Conservation (phyloP, 1,140 invertebrate genomes). For the Akabosia matsudoensis region DNA sequence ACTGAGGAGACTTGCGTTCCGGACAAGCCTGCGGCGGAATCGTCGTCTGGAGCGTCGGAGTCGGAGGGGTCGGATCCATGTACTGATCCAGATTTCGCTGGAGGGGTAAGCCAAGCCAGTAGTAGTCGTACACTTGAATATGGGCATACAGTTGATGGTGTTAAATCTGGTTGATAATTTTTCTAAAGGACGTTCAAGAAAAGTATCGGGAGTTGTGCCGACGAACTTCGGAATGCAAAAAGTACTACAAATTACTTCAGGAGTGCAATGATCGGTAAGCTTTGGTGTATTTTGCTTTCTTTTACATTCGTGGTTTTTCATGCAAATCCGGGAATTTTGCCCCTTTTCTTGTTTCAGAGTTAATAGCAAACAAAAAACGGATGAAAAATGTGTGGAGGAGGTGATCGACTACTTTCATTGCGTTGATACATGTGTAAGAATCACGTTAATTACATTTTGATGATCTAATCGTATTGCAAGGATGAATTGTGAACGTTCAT, state of each 20-base stretch:
- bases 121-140: neutral
- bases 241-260: slow-evolving; percentile 46
- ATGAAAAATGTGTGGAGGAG: slow-evolving; percentile 54
- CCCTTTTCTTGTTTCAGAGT: slow-evolving; percentile 41
- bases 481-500: neutral
- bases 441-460: neutral
- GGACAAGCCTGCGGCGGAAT: too few relatives aligned
- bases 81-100: neutral
- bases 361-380: slow-evolving; percentile 48
- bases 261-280: slow-evolving; percentile 50
- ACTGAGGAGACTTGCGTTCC: too few relatives aligned
- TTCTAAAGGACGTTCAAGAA: slow-evolving; percentile 5
- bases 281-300: neutral
- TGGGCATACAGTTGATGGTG: neutral
- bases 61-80: neutral
- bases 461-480: too few relatives aligned
- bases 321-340: neutral
- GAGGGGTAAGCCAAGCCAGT: neutral
- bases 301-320: neutral
- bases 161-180: too few relatives aligned
- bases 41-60: too few relatives aligned
- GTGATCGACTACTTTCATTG: slow-evolving; percentile 54
- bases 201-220: slow-evolving; percentile 10
- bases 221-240: neutral
- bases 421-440: slow-evolving; percentile 53